Evolutionary conservation across 2,888 invertebrate species (phyloP).

Genomic region (Acleris laterana): DNA sequence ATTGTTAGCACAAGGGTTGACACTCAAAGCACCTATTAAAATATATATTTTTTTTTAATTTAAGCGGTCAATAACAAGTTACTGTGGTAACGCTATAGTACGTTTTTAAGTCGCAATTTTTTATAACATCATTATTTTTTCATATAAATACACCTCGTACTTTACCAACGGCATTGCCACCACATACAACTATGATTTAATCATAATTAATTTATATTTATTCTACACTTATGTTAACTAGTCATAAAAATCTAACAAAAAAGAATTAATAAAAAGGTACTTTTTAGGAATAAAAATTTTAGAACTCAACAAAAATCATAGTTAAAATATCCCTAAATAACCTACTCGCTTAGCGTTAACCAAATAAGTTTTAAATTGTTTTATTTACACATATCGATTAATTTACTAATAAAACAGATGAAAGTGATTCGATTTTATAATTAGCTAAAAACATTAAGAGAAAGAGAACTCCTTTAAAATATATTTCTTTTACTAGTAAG

Average conservation of each 20-base stretch:
- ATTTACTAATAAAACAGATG: slow-evolving; percentile 49
- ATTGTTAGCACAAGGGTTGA: slow-evolving; percentile 49
- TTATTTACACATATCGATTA: slow-evolving; percentile 57
- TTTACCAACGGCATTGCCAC: slow-evolving; percentile 54
- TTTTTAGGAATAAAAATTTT: slow-evolving; percentile 80
- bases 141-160: slow-evolving; percentile 72
- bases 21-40: slow-evolving; percentile 47
- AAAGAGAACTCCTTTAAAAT: not conserved
- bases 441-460: not conserved
- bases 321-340: slow-evolving; percentile 59
- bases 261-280: slow-evolving; percentile 67
- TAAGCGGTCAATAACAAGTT: slow-evolving; percentile 73
- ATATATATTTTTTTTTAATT: slow-evolving; percentile 51
- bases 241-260: slow-evolving; percentile 68
- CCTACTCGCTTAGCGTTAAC: slow-evolving; percentile 67
- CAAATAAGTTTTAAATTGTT: slow-evolving; percentile 48
- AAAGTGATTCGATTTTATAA: slow-evolving; percentile 31
- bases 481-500: not conserved
- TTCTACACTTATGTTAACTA: slow-evolving; percentile 61
- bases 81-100: slow-evolving; percentile 58
- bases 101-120: slow-evolving; percentile 65
- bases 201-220: slow-evolving; percentile 56
- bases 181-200: slow-evolving; percentile 63
- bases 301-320: slow-evolving; percentile 69
- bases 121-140: slow-evolving; percentile 53